A percentile compares a stretch with the other conserved stretches of the same genome.
phyloP scores from a whole-genome alignment of 1,140 invertebrate species.

The Acromyrmex charruanus region DNA sequence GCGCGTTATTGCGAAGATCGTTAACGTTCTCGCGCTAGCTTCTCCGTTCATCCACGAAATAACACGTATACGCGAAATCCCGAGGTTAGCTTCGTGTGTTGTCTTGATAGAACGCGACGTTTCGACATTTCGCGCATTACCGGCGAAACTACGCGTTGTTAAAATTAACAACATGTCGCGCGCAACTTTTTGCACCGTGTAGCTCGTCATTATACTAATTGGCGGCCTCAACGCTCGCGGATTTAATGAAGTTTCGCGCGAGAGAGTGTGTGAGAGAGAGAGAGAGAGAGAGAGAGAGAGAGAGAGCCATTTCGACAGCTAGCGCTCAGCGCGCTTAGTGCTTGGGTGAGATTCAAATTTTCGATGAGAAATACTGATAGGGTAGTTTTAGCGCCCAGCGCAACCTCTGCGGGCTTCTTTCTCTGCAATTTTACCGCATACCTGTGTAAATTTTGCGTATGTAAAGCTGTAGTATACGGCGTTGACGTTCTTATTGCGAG shows the following conservation, averaged over 20 bases:
- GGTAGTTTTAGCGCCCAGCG: not conserved
- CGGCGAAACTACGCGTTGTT: slow-evolving; percentile 45
- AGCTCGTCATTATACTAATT: slow-evolving; percentile 65
- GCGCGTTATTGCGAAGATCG: slow-evolving; percentile 9
- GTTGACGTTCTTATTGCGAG: slow-evolving; percentile 3
- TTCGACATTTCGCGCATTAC: slow-evolving; percentile 26
- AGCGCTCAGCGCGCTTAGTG: slow-evolving; percentile 22
- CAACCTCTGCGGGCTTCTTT: not conserved
- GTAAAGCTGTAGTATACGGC: not conserved
- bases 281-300: not conserved
- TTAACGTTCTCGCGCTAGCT: slow-evolving; percentile 27
- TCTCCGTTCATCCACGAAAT: slow-evolving; percentile 22
- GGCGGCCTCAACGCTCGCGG: slow-evolving; percentile 47
- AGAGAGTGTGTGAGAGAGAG: not conserved
- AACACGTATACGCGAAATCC: not conserved
- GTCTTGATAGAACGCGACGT: slow-evolving; percentile 36
- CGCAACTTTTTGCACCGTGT: slow-evolving; percentile 54
- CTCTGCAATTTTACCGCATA: not conserved
- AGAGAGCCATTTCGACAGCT: slow-evolving; percentile 30
- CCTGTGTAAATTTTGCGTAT: not conserved
- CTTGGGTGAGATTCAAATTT: slow-evolving; percentile 28
- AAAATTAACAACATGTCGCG: slow-evolving; percentile 64
- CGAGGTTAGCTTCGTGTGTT: not conserved
- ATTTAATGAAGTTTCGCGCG: slow-evolving; percentile 56
- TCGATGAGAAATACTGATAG: not conserved